Base-by-base conservation (phyloP, 1,140 invertebrate species). In the Carposina sasakii region DNA sequence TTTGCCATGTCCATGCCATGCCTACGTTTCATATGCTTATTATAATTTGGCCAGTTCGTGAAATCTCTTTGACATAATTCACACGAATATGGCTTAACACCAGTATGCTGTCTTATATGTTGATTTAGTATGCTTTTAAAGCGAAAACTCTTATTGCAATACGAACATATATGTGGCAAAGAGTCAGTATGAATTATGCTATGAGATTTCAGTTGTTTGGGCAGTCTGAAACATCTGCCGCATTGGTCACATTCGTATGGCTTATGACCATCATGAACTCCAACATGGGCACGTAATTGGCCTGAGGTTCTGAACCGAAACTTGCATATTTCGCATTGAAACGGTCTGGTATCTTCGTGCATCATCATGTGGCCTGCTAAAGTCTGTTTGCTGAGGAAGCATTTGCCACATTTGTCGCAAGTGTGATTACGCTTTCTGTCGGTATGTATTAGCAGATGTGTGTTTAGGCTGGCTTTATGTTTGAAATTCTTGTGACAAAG, bases 171-270 rank as follows among this genome's bases (percentile, higher is more conserved):
- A 55, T 90, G 91, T 1, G 95, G 95, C 87, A 95, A 93, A 30
- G 92, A 92, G 12, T 94, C 94, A 1, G 95, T 97, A 65, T 97
- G 96, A 26, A 92, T 90, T 49, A 81, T 83, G 33, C 66, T 63
- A 30, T 83, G 79, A 0, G 73, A 71, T 15, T 63, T 66, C 8
- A 79, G 52, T 26, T 83, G 74, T 22, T 70, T 72, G 28, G 67
- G 65, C 0, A 92, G 87, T 28, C 90, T 76, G 62, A 94, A 95
- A 49, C 89, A 88, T 54, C 91, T 84, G 1, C 91, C 90, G 63
- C 93, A 94, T 31, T 90, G 88, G 23, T 90, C 88, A 71, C 93
- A 95, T 24, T 91, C 88, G 74, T 92, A 92, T 0, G 91, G 91
- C 68, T 93, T 93, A 6, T 90, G 87, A 1, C 91, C 89, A 1